Base-by-base conservation (phyloP, 1,140 invertebrate species). In the Macrocentrus cingulum region DNA sequence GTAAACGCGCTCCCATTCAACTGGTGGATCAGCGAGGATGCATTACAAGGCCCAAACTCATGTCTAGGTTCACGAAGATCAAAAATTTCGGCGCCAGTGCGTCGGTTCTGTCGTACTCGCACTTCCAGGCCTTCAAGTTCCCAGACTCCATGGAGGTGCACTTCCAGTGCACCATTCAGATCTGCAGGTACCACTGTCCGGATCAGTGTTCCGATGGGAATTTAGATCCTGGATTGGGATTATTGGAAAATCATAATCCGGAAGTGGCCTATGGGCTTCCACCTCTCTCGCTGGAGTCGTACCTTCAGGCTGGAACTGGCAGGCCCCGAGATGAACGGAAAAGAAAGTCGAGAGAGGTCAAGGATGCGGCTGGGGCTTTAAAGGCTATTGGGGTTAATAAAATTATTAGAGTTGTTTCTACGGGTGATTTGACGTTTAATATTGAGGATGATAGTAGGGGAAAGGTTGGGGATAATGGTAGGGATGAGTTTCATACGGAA, bases 121-220 rank as follows among this genome's bases (percentile, higher is more conserved):
- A 95, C 72, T 95, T 96, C 85, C 91, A 92, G 80, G 94, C 94
- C 0, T 97, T 96, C 80, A 96, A 96, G 72, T 96, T 97, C 81
- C 94, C 94, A 0, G 94, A 96, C 70, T 94, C 91, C 0, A 96
- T 96, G 93, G 93, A 96, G 74, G 93, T 97, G 0, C 94, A 96
- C 71, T 96, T 97, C 83, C 93, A 96, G 74, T 96, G 94, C 78
- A 95, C 93, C 11, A 96, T 96, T 62, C 94, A 97, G 72, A 95
- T 96, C 64, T 96, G 94, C 67, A 84, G 93, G 56, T 92, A 94
- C 70, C 91, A 94, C 68, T 95, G 93, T 69, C 93, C 94, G 0
- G 92, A 94, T 65, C 94, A 94, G 64, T 94, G 92, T 68, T 89
- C 86, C 5, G 88, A 88, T 75, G 18, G 77, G 76, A 20, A 66